These are phyloP conservation scores for Bradypodion ventrale DNA, from an alignment of 2,797 vertebrate genomes.

Conservation along the genomic window DNA sequence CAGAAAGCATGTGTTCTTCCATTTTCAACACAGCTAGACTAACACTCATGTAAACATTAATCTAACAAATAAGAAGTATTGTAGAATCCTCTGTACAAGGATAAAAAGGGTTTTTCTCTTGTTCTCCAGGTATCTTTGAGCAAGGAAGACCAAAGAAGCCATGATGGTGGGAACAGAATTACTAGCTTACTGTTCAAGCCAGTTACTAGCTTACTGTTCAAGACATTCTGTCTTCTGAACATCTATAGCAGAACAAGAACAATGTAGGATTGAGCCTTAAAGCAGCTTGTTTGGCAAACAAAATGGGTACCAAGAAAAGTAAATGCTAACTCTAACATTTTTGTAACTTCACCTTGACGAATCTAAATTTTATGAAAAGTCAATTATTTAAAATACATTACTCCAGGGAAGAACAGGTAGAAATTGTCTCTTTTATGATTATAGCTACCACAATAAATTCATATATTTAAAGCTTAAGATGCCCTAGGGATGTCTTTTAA, in stretches of 20 bases:
- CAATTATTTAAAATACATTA: slow-evolving; percentile 1
- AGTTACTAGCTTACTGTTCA: neutral
- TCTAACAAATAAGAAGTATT: neutral
- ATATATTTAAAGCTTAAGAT: slow-evolving; percentile 27
- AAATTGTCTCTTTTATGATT: slow-evolving; percentile 34
- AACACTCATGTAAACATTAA: neutral
- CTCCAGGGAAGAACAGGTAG: slow-evolving; percentile 11
- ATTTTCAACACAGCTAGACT: neutral
- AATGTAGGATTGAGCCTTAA: neutral
- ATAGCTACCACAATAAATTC: slow-evolving; percentile 30
- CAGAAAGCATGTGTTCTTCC: neutral
- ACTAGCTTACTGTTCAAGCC: neutral
- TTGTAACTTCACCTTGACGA: slow-evolving; percentile 8
- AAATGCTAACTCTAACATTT: slow-evolving; percentile 1
- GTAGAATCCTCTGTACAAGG: neutral
- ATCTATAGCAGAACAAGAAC: neutral
- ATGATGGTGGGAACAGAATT: neutral
- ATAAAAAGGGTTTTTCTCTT: neutral
- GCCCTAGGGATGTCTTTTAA: slow-evolving; percentile 10
- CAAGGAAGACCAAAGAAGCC: neutral
- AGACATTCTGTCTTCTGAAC: neutral
- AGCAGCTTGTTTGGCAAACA: neutral
- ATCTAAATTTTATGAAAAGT: slow-evolving; percentile 26
- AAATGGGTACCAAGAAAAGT: neutral
- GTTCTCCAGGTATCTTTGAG: neutral